Base-by-base conservation (phyloP, 2,113 vertebrate genomes). In the Misgurnus anguillicaudatus region DNA sequence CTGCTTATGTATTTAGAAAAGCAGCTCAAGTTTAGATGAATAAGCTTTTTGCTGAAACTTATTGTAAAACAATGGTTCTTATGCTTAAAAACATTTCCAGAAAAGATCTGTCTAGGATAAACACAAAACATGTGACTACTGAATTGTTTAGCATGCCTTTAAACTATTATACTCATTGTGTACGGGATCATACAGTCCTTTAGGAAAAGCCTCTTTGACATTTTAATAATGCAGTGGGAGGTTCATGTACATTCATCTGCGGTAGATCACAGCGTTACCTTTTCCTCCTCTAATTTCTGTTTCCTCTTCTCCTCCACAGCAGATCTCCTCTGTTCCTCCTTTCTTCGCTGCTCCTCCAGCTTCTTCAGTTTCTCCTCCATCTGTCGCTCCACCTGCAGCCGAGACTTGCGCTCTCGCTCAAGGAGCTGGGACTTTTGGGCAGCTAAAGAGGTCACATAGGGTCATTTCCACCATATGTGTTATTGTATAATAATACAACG, bases 231-330 rank as follows among this genome's bases (percentile, higher is more conserved):
- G 19, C 75, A n/a, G 8, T 9, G 24, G 21, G 6, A 31, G 45
- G 21, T 69, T 51, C 4, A 67, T 47, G 19, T 66, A 41, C 17
- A 41, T 38, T 14, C 10, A 13, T 11, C 48, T 51, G 48, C 16
- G 4, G 11, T 51, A 51, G 48, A 9, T 42, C 4, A 21, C 17
- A 21, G 16, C 7, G 47, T 8, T 78, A 98, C 98, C 94, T 95
- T 96, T 86, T 99, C 96, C 85, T 97, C 96, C 51, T 95, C 93
- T 70, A 94, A 89, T 83, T 95, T 97, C 74, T 93, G 95, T 85
- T 94, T 98, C 83, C 98, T 93, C 82, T 97, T 99, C 84, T 95
- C 94, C 89, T 98, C 96, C 51, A 93, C 97, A 2, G 95, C 95
- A 48, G 91, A 63, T 68, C 96, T 94, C 68, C 95, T 91, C 73